phyloP scores from a whole-genome alignment of 2,888 invertebrate species.

The Himalopsyche anomala region DNA sequence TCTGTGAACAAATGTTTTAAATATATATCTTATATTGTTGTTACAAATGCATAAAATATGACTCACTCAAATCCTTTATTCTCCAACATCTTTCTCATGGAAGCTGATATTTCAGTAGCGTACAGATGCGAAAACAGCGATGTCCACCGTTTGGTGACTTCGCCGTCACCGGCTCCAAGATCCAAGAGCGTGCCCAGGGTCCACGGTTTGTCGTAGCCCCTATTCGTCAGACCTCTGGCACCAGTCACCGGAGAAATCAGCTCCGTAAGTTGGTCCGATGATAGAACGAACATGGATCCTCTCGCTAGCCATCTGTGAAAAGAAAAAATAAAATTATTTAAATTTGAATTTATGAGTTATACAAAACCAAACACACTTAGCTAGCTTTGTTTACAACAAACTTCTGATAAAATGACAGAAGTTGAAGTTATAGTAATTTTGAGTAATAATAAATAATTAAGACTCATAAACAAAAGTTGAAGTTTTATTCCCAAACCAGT shows the following conservation, averaged over 20 bases:
- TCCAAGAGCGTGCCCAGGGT: conserved; percentile 82
- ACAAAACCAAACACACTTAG: too few relatives aligned
- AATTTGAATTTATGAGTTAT: too few relatives aligned
- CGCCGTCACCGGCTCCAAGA: conserved; percentile 97
- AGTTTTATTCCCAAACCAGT: too few relatives aligned
- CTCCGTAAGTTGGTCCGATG: conserved; percentile 85
- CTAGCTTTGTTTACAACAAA: too few relatives aligned
- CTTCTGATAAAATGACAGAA: too few relatives aligned
- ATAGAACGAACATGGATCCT: conserved; percentile 98
- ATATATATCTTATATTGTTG: too few relatives aligned
- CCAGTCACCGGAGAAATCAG: conserved; percentile 74
- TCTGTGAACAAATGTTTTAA: too few relatives aligned
- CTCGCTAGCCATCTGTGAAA: conserved; percentile 85
- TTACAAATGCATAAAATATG: conserved; percentile 63
- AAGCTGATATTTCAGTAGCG: conserved; percentile 93
- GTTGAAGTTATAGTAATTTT: too few relatives aligned
- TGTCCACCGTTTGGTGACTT: conserved; percentile 89
- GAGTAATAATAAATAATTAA: too few relatives aligned
- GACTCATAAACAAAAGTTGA: too few relatives aligned
- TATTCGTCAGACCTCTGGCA: conserved; percentile 67
- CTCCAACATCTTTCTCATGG: conserved; percentile 89
- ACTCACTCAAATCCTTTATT: conserved; percentile 87
- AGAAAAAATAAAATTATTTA: neutral
- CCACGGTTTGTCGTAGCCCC: conserved; percentile 67
- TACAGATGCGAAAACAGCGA: conserved; percentile 85